Conservation (phyloP, 2,797 vertebrate genomes). For the Eulemur rubriventer region DNA sequence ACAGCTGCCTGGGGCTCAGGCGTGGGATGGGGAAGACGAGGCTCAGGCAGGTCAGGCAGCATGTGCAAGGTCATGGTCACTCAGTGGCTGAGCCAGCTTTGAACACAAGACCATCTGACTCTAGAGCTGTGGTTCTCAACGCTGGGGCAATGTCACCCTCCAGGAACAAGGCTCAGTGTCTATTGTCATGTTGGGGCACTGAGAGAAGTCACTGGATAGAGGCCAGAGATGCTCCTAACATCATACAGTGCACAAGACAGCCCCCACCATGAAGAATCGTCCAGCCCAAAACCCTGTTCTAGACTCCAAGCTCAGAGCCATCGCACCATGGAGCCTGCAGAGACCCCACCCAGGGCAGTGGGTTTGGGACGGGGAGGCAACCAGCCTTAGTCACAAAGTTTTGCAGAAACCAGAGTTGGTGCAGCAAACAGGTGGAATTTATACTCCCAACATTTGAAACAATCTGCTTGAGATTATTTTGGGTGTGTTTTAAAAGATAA, state of each 20-base stretch:
- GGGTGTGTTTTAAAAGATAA: not conserved
- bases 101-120: not conserved
- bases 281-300: not conserved
- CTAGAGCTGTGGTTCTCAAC: not conserved
- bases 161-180: not conserved
- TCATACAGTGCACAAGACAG: rapidly evolving
- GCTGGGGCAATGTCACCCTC: not conserved
- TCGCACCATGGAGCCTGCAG: not conserved
- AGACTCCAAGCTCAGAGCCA: not conserved
- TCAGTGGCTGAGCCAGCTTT: not conserved
- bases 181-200: not conserved
- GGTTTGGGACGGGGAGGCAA: not conserved
- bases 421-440: not conserved
- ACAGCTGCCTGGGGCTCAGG: not conserved
- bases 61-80: not conserved
- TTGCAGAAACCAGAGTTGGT: not conserved
- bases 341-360: not conserved
- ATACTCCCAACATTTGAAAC: not conserved
- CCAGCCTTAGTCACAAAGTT: not conserved
- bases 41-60: not conserved
- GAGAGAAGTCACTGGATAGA: not conserved
- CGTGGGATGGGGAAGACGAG: not conserved
- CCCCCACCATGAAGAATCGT: not conserved
- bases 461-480: not conserved
- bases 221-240: not conserved